A percentile compares a stretch with the other conserved stretches of the same genome.
phyloP scores from a whole-genome alignment of 2,888 invertebrate genomes.

The Gymnoscelis rufifasciata region DNA sequence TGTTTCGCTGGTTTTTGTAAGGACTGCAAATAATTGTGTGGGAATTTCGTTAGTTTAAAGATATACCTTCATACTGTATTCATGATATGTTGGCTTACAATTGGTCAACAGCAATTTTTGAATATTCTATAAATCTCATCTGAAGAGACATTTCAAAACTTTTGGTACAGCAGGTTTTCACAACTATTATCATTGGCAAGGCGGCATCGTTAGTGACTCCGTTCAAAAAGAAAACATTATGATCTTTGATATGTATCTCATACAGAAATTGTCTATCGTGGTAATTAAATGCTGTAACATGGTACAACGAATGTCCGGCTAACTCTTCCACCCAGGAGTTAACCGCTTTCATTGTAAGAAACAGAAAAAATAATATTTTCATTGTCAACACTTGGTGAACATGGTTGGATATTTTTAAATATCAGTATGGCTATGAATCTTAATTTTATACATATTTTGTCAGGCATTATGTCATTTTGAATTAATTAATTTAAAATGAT shows the following conservation, averaged over 20 bases:
- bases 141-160: constrained; percentile 45
- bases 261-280: constrained; percentile 52
- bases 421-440: constrained; percentile 18
- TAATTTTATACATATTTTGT: too few species aligned
- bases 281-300: constrained; percentile 56
- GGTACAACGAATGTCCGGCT: constrained; percentile 35
- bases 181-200: constrained; percentile 53
- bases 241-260: constrained; percentile 35
- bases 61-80: too few species aligned
- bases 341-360: constrained; percentile 8
- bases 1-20: background rate
- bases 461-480: background rate
- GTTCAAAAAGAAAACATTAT: constrained; percentile 49
- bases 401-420: too few species aligned
- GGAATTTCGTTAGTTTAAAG: too few species aligned
- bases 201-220: constrained; percentile 62
- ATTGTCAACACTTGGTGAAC: constrained; percentile 3
- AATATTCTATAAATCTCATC: constrained; percentile 47
- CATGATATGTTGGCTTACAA: constrained; percentile 8
- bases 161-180: constrained; percentile 32
- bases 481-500: constrained; percentile 2
- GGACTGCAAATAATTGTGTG: background rate
- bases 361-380: constrained; percentile 4
- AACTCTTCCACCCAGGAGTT: background rate
- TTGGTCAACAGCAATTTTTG: constrained; percentile 21